phyloP scores from a whole-genome alignment of 2,113 vertebrate species.

The Tor tambroides region DNA sequence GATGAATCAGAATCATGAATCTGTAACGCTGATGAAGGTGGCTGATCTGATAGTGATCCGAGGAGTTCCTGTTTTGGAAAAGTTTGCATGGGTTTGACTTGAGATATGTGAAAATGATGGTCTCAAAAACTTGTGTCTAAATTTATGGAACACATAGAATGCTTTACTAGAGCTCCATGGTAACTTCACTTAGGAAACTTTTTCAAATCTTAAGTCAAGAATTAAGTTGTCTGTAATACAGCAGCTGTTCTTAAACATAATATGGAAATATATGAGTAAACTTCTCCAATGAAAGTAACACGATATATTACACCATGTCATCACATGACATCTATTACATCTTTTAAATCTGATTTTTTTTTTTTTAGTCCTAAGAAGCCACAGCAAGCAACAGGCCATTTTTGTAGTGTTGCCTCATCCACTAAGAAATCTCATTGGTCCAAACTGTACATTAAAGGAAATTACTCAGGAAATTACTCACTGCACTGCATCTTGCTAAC shows the following conservation, averaged over 20 bases:
- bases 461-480: not conserved
- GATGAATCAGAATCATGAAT: not conserved
- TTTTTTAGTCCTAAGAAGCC: not conserved
- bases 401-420: not conserved
- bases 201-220: not conserved
- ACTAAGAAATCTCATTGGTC: constrained; percentile 5
- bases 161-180: not conserved
- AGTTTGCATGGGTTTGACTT: not conserved
- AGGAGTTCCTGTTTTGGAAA: constrained; percentile 7
- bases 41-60: not conserved
- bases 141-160: not conserved
- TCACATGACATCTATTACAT: not conserved
- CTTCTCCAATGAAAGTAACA: not conserved
- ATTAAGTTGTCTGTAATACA: not conserved
- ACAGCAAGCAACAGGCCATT: not conserved
- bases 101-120: not conserved
- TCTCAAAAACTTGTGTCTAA: not conserved
- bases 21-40: not conserved
- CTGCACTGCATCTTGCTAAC: not conserved
- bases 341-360: not conserved
- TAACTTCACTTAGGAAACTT: not conserved
- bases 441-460: constrained; percentile 15
- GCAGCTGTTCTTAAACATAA: not conserved
- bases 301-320: not conserved
- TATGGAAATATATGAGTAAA: not conserved